These are phyloP conservation scores for Torymus aiolomorphi DNA, from an alignment of 2,888 invertebrate species.

Conservation along the genomic window DNA sequence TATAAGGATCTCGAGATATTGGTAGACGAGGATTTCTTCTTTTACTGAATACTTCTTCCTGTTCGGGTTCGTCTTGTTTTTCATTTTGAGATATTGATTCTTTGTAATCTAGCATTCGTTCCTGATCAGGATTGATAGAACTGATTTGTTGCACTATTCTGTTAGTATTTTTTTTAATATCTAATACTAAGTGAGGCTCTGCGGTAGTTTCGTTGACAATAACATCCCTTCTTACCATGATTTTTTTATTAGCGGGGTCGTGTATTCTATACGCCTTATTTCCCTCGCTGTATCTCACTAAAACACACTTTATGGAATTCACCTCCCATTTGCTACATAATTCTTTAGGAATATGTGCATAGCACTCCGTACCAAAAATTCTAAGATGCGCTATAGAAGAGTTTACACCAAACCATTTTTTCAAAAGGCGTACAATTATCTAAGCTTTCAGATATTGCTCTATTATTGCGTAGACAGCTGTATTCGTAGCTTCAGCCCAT, in stretches of 20 bases:
- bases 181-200: too few relatives aligned
- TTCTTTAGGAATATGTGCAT: conserved; percentile 55
- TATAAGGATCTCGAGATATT: too few relatives aligned
- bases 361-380: conserved; percentile 62
- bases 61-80: too few relatives aligned
- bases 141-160: too few relatives aligned
- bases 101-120: too few relatives aligned
- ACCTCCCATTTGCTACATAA: conserved; percentile 1
- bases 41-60: too few relatives aligned
- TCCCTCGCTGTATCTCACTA: neutral
- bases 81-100: too few relatives aligned
- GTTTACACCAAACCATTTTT: conserved; percentile 24
- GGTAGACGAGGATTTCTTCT: too few relatives aligned
- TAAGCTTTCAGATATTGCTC: conserved; percentile 9
- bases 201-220: conserved; percentile 20
- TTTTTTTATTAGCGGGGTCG: neutral
- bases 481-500: conserved; percentile 40
- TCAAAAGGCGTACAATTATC: too few relatives aligned
- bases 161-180: too few relatives aligned
- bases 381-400: conserved; percentile 53
- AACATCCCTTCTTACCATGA: conserved; percentile 13
- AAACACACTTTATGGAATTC: neutral
- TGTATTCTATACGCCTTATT: neutral
- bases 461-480: conserved; percentile 39
- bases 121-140: too few relatives aligned